Conservation (phyloP, 2,888 invertebrate genomes). For the Cactoblastis cactorum region DNA sequence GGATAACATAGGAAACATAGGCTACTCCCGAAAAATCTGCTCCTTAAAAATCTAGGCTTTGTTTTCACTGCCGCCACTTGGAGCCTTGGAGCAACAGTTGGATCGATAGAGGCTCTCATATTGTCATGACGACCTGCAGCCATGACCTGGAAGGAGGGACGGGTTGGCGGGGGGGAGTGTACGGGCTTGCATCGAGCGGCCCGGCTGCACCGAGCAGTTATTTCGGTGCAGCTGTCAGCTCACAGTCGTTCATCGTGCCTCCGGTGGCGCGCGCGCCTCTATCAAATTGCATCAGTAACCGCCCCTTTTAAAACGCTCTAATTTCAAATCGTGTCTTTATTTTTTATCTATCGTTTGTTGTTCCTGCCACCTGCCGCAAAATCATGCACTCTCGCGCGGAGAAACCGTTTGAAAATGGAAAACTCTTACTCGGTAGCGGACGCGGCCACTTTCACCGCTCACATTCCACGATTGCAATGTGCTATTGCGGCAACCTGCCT, state of each 20-base stretch:
- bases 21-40: not conserved
- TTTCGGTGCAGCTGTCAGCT: slow-evolving; percentile 70
- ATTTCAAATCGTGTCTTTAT: slow-evolving; percentile 24
- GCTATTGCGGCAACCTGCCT: slow-evolving; percentile 53
- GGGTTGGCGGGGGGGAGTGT: slow-evolving; percentile 16
- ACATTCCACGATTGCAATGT: slow-evolving; percentile 55
- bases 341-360: slow-evolving; percentile 13
- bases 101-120: slow-evolving; percentile 60
- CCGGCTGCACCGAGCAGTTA: slow-evolving; percentile 75
- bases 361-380: slow-evolving; percentile 52
- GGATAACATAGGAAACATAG: too few species aligned
- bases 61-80: slow-evolving; percentile 44
- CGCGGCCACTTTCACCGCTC: slow-evolving; percentile 73
- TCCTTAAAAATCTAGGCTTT: slow-evolving; percentile 26
- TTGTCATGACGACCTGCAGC: slow-evolving; percentile 60
- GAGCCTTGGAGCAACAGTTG: slow-evolving; percentile 65
- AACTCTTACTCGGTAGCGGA: slow-evolving; percentile 70
- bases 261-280: slow-evolving; percentile 58
- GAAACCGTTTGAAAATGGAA: slow-evolving; percentile 76
- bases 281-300: slow-evolving; percentile 39
- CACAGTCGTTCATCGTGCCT: slow-evolving; percentile 68
- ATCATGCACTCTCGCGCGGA: slow-evolving; percentile 58
- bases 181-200: slow-evolving; percentile 66
- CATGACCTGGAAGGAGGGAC: slow-evolving; percentile 61
- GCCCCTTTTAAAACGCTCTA: slow-evolving; percentile 22